Percentiles rank a stretch among this genome's conserved stretches.
Evolutionary conservation across 2,113 vertebrate species (phyloP).

Genomic region (Ctenomys sociabilis): DNA sequence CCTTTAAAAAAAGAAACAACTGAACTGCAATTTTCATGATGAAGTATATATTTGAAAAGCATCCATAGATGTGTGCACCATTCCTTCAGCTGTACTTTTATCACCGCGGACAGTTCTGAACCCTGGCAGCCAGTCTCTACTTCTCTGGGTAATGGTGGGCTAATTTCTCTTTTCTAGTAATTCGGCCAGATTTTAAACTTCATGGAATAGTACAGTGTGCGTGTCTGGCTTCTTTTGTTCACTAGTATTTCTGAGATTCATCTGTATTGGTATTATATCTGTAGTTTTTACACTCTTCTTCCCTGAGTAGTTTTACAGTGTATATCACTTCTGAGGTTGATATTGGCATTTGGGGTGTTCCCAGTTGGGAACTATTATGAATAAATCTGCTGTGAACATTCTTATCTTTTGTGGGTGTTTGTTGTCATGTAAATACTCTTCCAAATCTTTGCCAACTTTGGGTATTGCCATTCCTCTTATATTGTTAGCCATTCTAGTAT

Average conservation of each 20-base stretch:
- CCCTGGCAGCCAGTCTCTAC: neutral
- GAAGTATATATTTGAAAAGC: neutral
- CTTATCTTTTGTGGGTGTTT: neutral
- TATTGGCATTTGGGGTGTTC: neutral
- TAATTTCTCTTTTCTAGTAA: neutral
- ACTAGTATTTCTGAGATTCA: constrained; percentile 15
- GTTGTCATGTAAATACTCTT: constrained; percentile 6
- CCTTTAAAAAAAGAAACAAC: neutral
- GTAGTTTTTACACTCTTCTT: neutral
- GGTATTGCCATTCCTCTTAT: neutral
- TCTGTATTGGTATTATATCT: neutral
- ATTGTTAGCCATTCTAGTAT: neutral
- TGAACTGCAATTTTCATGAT: neutral
- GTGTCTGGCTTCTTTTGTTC: neutral
- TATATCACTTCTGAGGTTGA: neutral
- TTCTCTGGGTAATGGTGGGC: neutral
- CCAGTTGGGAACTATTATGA: neutral
- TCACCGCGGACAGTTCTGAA: neutral
- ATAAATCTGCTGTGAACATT: neutral
- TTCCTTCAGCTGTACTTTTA: neutral
- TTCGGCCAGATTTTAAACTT: constrained; percentile 11
- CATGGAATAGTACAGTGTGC: neutral
- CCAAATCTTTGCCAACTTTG: neutral
- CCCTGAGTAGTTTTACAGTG: neutral
- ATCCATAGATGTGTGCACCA: neutral